These are phyloP conservation scores for Microplitis manilae DNA, from an alignment of 2,888 invertebrate species.

Conservation along the genomic window DNA sequence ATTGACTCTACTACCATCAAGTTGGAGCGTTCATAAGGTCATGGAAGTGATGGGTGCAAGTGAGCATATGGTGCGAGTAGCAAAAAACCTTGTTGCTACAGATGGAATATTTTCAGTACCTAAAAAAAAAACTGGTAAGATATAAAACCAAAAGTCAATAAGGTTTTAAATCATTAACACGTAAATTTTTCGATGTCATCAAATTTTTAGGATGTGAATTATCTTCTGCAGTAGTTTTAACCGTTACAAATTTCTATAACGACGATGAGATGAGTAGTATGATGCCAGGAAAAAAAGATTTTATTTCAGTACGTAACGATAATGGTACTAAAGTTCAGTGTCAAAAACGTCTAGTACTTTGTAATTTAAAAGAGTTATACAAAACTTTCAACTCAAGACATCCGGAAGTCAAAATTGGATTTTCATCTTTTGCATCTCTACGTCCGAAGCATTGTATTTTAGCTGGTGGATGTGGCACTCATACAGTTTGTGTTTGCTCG, in stretches of 20 bases:
- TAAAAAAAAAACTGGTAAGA: conserved; percentile 14
- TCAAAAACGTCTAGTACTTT: conserved; percentile 36
- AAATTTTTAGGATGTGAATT: conserved; percentile 16
- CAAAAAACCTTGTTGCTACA: too few species aligned
- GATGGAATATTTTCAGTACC: too few species aligned
- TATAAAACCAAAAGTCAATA: background rate
- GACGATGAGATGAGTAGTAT: conserved; percentile 33
- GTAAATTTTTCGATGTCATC: background rate
- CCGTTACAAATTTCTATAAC: conserved; percentile 18
- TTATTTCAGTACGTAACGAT: conserved; percentile 27
- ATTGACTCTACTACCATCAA: too few species aligned
- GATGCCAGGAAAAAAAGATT: conserved; percentile 40
- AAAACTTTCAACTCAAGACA: conserved; percentile 12
- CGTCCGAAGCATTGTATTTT: too few species aligned
- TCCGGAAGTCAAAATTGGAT: conserved; percentile 27
- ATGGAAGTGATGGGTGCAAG: too few species aligned
- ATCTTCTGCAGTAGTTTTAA: conserved; percentile 7
- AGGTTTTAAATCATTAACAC: background rate
- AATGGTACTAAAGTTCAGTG: conserved; percentile 25
- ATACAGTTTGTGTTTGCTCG: too few species aligned
- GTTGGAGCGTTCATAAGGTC: too few species aligned
- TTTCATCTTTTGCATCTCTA: conserved; percentile 33
- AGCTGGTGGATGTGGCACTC: too few species aligned
- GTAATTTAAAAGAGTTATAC: conserved; percentile 38
- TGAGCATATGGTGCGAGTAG: too few species aligned